A percentile compares a stretch with the other conserved stretches of the same genome.
phyloP scores from a whole-genome alignment of 1,140 invertebrate species.

The Zaprionus lachaisei region DNA sequence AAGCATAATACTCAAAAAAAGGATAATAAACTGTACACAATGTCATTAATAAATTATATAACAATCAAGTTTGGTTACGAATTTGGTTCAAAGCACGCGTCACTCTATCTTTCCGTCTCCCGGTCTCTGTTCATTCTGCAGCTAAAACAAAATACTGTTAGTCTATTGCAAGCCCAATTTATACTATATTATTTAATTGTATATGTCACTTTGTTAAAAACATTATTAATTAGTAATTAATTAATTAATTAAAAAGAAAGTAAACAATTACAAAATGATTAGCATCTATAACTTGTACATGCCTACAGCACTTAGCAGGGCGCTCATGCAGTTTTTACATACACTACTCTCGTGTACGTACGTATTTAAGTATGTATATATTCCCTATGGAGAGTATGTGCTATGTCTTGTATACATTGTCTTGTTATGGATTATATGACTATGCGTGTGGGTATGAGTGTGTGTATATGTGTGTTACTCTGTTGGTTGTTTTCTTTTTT shows the following conservation, averaged over 20 bases:
- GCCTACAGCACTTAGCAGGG: slow-evolving; percentile 51
- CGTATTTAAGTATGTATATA: slow-evolving; percentile 41
- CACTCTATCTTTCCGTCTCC: slow-evolving; percentile 20
- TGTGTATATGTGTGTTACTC: slow-evolving; percentile 40
- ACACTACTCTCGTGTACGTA: slow-evolving; percentile 8
- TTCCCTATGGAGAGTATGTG: slow-evolving; percentile 75
- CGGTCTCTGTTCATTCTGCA: slow-evolving; percentile 45
- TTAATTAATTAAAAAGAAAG: slow-evolving; percentile 49
- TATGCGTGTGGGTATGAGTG: slow-evolving; percentile 54
- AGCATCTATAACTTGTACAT: slow-evolving; percentile 80
- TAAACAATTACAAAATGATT: slow-evolving; percentile 67
- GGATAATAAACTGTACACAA: slow-evolving; percentile 71
- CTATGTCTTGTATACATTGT: slow-evolving; percentile 83
- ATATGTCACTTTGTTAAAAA: slow-evolving; percentile 67
- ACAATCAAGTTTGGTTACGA: slow-evolving; percentile 78
- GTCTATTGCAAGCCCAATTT: slow-evolving; percentile 81
- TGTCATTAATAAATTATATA: slow-evolving; percentile 80
- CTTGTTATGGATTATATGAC: slow-evolving; percentile 80
- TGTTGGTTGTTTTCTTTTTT: not conserved
- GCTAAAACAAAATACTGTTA: slow-evolving; percentile 80
- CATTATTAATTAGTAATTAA: slow-evolving; percentile 20
- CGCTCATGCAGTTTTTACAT: slow-evolving; percentile 53
- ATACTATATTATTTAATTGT: slow-evolving; percentile 53
- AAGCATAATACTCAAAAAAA: slow-evolving; percentile 60
- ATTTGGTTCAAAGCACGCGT: slow-evolving; percentile 77